These are phyloP conservation scores for Dolichotis patagonum DNA, from an alignment of 2,113 vertebrate genomes.

Conservation along the genomic window DNA sequence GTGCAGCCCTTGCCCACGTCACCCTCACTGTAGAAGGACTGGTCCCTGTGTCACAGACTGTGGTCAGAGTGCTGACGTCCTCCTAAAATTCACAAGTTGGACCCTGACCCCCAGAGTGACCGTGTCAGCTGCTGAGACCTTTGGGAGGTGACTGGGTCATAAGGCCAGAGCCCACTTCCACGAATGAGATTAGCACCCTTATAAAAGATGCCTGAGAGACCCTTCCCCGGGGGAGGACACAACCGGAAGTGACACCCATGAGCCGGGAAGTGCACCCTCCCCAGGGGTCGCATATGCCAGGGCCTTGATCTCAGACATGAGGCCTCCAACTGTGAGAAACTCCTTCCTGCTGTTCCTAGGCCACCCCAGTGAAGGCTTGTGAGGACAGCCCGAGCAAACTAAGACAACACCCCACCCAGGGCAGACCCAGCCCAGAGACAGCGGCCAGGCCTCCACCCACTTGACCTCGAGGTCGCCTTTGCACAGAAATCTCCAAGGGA, in stretches of 20 bases:
- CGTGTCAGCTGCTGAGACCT: neutral
- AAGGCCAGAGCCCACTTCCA: neutral
- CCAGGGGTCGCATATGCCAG: neutral
- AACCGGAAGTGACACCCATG: neutral
- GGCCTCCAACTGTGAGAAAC: neutral
- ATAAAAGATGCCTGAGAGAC: neutral
- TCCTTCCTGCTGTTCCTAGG: neutral
- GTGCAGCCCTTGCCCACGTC: neutral
- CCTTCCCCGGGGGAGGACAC: neutral
- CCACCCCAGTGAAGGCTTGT: neutral
- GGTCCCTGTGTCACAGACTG: accelerated
- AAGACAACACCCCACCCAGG: neutral
- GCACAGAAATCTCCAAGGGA: neutral
- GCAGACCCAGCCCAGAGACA: neutral
- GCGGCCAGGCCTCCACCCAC: neutral
- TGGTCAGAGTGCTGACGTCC: neutral
- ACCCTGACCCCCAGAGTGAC: neutral
- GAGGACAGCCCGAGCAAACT: neutral
- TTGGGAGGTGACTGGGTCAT: neutral
- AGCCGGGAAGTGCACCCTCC: neutral
- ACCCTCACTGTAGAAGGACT: neutral
- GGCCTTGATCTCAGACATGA: neutral
- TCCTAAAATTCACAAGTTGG: neutral
- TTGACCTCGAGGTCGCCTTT: neutral
- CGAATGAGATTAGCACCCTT: neutral